Evolutionary conservation across 2,797 vertebrate species (phyloP).

Genomic region (Lithobates pipiens): DNA sequence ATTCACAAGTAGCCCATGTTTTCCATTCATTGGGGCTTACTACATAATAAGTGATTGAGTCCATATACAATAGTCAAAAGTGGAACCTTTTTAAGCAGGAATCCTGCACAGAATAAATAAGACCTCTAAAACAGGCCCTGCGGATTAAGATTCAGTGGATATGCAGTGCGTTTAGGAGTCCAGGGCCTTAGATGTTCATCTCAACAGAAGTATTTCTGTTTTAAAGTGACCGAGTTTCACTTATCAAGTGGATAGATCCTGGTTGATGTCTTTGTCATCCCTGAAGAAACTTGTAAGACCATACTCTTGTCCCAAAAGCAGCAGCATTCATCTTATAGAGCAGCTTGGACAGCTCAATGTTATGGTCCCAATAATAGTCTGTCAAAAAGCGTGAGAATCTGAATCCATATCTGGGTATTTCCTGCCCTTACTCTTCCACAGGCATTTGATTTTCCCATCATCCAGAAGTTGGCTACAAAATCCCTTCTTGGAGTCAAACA

Average conservation of each 20-base stretch:
- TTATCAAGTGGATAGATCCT: conserved; percentile 7
- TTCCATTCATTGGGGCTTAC: conserved; percentile 23
- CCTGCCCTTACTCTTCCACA: conserved; percentile 98
- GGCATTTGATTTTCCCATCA: conserved; percentile 95
- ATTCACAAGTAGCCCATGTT: conserved; percentile 27
- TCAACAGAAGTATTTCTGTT: conserved; percentile 16
- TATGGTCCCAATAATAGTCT: conserved; percentile 97
- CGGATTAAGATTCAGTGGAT: conserved; percentile 38
- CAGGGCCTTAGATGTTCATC: conserved; percentile 7
- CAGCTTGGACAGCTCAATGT: conserved; percentile 97
- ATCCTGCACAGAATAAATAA: conserved; percentile 54
- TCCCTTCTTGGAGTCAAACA: conserved; percentile 98
- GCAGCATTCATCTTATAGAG: conserved; percentile 91
- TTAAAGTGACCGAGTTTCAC: background rate
- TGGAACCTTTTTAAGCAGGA: conserved; percentile 38
- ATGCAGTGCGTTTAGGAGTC: conserved; percentile 33
- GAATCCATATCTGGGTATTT: conserved; percentile 96
- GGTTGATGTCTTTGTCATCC: background rate
- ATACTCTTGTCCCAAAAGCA: conserved; percentile 39
- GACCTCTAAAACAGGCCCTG: conserved; percentile 61
- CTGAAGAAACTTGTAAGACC: conserved; percentile 7
- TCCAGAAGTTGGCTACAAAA: conserved; percentile 99
- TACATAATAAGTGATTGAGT: conserved; percentile 59
- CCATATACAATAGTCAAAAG: conserved; percentile 56
- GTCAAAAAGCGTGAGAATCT: conserved; percentile 89